These are phyloP conservation scores for Dinoponera quadriceps DNA, from an alignment of 1,140 invertebrate species.

Conservation along the genomic window DNA sequence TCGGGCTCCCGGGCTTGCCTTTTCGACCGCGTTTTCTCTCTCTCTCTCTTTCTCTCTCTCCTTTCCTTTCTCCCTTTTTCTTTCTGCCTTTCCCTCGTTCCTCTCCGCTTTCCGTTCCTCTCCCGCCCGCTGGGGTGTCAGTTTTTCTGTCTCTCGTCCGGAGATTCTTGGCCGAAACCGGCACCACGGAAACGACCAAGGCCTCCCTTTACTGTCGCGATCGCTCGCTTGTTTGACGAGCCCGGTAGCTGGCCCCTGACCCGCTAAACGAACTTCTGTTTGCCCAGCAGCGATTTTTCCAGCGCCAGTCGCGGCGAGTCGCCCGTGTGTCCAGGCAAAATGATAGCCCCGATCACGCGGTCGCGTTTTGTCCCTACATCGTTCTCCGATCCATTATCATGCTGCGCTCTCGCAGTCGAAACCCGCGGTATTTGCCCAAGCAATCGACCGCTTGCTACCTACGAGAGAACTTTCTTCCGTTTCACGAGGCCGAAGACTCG, in stretches of 20 bases:
- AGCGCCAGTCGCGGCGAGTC: background rate
- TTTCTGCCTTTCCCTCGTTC: background rate
- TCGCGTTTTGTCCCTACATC: constrained; percentile 44
- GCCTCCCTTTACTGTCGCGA: constrained; percentile 51
- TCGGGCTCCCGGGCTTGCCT: constrained; percentile 73
- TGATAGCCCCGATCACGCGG: background rate
- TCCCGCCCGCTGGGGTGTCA: background rate
- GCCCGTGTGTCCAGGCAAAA: background rate
- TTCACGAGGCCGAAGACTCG: background rate
- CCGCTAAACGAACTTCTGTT: constrained; percentile 72
- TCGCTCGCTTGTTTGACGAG: constrained; percentile 65
- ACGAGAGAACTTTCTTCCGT: background rate
- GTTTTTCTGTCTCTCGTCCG: constrained; percentile 6
- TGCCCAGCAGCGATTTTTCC: constrained; percentile 48
- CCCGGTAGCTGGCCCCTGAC: constrained; percentile 68
- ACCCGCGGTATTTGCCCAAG: constrained; percentile 45
- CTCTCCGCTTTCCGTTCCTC: background rate
- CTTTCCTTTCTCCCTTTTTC: background rate
- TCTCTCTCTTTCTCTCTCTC: constrained; percentile 11
- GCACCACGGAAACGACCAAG: constrained; percentile 46
- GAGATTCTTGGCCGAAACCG: constrained; percentile 46
- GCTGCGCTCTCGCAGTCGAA: background rate
- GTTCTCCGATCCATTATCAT: constrained; percentile 64
- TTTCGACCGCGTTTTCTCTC: constrained; percentile 39
- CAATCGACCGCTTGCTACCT: constrained; percentile 13